Evolutionary conservation across 2,888 invertebrate genomes (phyloP).

Genomic region (Reticulitermes lucifugus): DNA sequence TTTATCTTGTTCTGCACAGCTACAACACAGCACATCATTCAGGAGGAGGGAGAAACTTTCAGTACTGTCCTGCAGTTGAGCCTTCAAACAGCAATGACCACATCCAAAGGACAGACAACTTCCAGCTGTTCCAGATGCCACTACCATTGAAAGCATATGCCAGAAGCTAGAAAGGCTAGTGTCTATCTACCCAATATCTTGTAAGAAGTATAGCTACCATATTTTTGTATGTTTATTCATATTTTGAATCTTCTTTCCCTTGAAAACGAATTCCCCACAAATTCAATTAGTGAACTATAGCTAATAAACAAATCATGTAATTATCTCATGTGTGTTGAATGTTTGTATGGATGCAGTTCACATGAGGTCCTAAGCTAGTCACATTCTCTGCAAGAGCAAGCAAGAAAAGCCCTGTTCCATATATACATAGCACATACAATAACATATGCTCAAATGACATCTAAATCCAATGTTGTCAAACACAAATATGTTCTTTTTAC

Average conservation of each 20-base stretch:
- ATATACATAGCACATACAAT: not conserved
- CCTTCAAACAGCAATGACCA: too few relatives aligned
- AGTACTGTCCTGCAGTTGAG: not conserved
- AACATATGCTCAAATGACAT: too few relatives aligned
- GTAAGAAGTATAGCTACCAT: not conserved
- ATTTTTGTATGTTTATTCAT: slow-evolving; percentile 1
- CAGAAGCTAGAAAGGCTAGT: not conserved
- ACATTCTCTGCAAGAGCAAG: slow-evolving; percentile 19
- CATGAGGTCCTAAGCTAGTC: not conserved
- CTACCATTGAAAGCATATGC: slow-evolving; percentile 2
- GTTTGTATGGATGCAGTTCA: slow-evolving; percentile 26
- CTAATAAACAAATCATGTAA: slow-evolving; percentile 17
- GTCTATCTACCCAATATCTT: not conserved
- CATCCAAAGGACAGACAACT: not conserved
- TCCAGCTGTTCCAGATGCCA: slow-evolving; percentile 9
- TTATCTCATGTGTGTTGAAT: slow-evolving; percentile 18
- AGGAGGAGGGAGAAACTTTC: not conserved
- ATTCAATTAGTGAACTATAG: slow-evolving; percentile 13
- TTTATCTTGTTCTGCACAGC: not conserved
- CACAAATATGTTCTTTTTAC: too few relatives aligned
- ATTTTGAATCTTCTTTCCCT: slow-evolving; percentile 14
- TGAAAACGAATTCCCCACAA: not conserved
- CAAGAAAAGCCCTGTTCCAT: not conserved
- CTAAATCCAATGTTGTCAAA: too few relatives aligned
- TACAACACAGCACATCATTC: not conserved